Conservation (phyloP, 1,140 invertebrate genomes). For the Drosophila pallidifrons region DNA sequence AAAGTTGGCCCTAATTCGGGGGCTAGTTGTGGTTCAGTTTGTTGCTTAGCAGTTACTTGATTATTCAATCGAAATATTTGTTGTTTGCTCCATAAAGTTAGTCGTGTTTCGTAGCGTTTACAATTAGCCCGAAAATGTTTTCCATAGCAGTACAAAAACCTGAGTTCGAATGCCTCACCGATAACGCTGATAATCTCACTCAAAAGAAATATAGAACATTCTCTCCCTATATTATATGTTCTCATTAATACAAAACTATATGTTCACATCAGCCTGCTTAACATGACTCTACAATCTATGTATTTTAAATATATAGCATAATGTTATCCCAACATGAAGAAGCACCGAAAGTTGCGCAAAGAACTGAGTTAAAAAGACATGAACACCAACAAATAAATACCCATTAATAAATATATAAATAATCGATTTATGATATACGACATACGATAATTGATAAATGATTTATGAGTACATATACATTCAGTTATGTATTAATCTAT, state of each 20-base stretch:
- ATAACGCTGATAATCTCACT: conserved; percentile 61
- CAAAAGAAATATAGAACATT: background rate
- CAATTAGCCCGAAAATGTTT: conserved; percentile 39
- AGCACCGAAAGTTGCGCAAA: conserved; percentile 82
- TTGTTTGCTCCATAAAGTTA: conserved; percentile 39
- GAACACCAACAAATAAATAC: conserved; percentile 55
- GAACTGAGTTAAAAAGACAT: conserved; percentile 81
- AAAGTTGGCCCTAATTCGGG: background rate
- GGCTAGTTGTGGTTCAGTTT: conserved; percentile 18
- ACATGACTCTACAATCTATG: conserved; percentile 15
- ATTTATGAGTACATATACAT: conserved; percentile 16
- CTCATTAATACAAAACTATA: conserved; percentile 13
- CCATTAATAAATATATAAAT: conserved; percentile 59
- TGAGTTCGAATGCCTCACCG: conserved; percentile 75
- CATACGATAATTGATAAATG: conserved; percentile 26
- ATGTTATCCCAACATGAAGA: conserved; percentile 56
- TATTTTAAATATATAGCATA: conserved; percentile 20
- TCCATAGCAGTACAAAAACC: conserved; percentile 49
- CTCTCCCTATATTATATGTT: conserved; percentile 6
- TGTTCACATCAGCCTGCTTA: conserved; percentile 19
- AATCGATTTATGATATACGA: conserved; percentile 50
- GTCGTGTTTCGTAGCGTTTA: conserved; percentile 51
- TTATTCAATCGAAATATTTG: conserved; percentile 23
- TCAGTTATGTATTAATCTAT: background rate
- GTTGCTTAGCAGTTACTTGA: conserved; percentile 45